Evolutionary conservation across 2,113 vertebrate species (phyloP).

Genomic region (Hippocampus mohnikei): DNA sequence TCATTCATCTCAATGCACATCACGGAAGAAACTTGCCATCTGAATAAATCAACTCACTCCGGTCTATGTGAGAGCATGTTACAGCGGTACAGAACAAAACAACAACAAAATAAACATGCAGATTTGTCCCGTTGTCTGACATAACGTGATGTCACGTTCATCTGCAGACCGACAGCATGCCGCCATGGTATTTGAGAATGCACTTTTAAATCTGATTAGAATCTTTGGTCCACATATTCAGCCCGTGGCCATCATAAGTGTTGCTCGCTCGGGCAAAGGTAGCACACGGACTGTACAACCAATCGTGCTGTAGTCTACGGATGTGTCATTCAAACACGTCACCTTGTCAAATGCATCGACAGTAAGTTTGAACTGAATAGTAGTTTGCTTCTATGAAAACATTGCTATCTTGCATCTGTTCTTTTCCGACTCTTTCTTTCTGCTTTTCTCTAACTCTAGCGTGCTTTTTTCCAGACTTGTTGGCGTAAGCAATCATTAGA

Average conservation of each 20-base stretch:
- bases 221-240: slow-evolving; percentile 49
- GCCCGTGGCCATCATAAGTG: not conserved
- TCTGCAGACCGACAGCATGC: slow-evolving; percentile 43
- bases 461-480: not conserved
- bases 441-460: not conserved
- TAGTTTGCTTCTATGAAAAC: not conserved
- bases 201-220: slow-evolving; percentile 27
- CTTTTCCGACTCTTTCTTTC: not conserved
- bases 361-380: not conserved
- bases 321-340: not conserved
- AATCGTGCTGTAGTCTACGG: not conserved
- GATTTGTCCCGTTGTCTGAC: slow-evolving; percentile 28
- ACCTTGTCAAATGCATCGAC: not conserved
- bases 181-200: slow-evolving; percentile 24
- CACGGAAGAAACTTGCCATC: slow-evolving; percentile 1
- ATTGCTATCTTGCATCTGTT: not conserved
- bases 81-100: slow-evolving; percentile 43
- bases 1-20: slow-evolving; percentile 19
- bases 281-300: slow-evolving; percentile 14
- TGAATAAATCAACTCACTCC: slow-evolving; percentile 9
- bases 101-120: slow-evolving; percentile 58
- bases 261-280: slow-evolving; percentile 8
- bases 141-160: slow-evolving; percentile 13
- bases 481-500: not conserved
- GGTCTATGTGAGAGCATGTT: slow-evolving; percentile 24